phyloP scores from a whole-genome alignment of 2,888 invertebrate genomes.

The Pharmacophagus antenor region DNA sequence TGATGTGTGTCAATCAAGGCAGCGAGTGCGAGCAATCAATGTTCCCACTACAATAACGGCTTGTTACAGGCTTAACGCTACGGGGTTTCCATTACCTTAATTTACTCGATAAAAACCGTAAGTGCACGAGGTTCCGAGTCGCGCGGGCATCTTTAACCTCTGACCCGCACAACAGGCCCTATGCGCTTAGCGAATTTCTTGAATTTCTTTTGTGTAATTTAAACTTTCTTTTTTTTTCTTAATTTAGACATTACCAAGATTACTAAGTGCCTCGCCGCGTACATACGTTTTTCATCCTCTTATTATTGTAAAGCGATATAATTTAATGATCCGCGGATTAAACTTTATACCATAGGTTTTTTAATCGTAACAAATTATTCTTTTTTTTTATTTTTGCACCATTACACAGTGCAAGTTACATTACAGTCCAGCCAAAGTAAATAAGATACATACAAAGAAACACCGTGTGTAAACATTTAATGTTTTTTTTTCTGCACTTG shows the following conservation, averaged over 20 bases:
- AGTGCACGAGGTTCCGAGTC: constrained; percentile 47
- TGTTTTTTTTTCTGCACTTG: no score
- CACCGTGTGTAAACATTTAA: no score
- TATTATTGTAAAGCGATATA: neutral
- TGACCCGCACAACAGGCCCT: constrained; percentile 40
- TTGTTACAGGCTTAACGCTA: constrained; percentile 53
- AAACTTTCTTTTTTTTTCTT: constrained; percentile 8
- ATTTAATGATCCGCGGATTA: neutral
- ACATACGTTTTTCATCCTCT: neutral
- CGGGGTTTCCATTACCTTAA: constrained; percentile 65
- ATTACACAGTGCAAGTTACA: no score
- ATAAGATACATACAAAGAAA: no score
- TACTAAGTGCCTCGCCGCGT: neutral
- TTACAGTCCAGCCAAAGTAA: no score
- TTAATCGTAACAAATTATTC: neutral
- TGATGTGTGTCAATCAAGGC: constrained; percentile 68
- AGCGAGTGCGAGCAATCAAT: constrained; percentile 29
- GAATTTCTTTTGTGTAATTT: constrained; percentile 33
- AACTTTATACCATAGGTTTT: neutral
- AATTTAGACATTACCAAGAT: constrained; percentile 3
- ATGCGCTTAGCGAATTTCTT: constrained; percentile 27
- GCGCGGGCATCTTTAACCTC: constrained; percentile 59
- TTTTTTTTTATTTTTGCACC: no score
- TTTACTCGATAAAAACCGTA: constrained; percentile 63
- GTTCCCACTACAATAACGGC: constrained; percentile 55